A percentile compares a stretch with the other conserved stretches of the same genome.
These are phyloP conservation scores for Pipistrellus nathusii DNA, from an alignment of 2,797 vertebrate genomes.

Conservation along the genomic window DNA sequence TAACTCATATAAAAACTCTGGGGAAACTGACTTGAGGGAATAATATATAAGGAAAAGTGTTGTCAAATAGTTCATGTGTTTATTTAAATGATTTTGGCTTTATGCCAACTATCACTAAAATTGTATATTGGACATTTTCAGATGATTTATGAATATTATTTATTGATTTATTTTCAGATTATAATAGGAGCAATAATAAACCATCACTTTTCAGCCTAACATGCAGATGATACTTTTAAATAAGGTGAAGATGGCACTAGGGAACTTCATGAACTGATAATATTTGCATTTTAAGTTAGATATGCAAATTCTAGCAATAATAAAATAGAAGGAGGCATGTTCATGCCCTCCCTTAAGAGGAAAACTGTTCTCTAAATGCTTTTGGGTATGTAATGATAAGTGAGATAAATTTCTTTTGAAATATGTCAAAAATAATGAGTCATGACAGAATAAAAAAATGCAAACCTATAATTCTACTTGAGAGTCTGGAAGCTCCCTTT, in stretches of 20 bases:
- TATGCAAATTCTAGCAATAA: slow-evolving; percentile 70
- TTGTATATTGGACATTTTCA: slow-evolving; percentile 38
- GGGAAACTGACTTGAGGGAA: neutral
- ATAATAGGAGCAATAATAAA: slow-evolving; percentile 38
- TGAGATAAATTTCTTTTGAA: slow-evolving; percentile 72
- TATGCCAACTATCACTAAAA: slow-evolving; percentile 69
- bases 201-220: neutral
- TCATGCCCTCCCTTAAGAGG: neutral
- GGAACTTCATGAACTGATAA: slow-evolving; percentile 76
- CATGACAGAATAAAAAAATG: slow-evolving; percentile 80
- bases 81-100: slow-evolving; percentile 52
- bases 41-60: neutral
- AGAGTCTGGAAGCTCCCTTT: slow-evolving; percentile 84
- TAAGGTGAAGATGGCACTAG: slow-evolving; percentile 32
- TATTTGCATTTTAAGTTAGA: slow-evolving; percentile 41
- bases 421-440: slow-evolving; percentile 82
- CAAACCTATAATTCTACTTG: slow-evolving; percentile 81
- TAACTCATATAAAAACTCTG: slow-evolving; percentile 51
- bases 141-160: slow-evolving; percentile 38
- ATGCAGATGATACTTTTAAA: slow-evolving; percentile 22
- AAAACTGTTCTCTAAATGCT: slow-evolving; percentile 20
- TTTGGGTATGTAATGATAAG: slow-evolving; percentile 63
- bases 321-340: slow-evolving; percentile 61
- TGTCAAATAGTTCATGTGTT: neutral
- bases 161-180: slow-evolving; percentile 49